These are phyloP conservation scores for Drosophila mimetica DNA, from an alignment of 2,888 invertebrate genomes.

Conservation along the genomic window DNA sequence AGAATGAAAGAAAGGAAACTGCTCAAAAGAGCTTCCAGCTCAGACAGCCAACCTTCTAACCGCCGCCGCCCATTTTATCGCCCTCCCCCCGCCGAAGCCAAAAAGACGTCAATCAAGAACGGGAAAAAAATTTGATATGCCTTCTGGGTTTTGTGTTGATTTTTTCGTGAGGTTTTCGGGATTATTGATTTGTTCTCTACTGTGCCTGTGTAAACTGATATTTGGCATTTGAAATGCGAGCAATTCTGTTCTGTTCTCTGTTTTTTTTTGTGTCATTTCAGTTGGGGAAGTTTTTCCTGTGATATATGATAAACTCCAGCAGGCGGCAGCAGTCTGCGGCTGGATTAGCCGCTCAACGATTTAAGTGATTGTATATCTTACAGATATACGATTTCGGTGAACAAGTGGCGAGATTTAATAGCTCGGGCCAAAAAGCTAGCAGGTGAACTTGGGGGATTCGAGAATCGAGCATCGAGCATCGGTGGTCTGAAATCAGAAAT, in stretches of 20 bases:
- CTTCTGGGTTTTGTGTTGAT: constrained; percentile 53
- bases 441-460: constrained; percentile 31
- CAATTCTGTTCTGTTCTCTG: constrained; percentile 6
- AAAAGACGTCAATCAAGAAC: constrained; percentile 43
- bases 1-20: constrained; percentile 43
- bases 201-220: constrained; percentile 70
- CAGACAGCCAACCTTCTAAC: constrained; percentile 60
- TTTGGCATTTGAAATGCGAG: constrained; percentile 76
- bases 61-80: constrained; percentile 32
- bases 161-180: constrained; percentile 52
- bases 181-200: constrained; percentile 71
- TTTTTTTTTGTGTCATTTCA: not conserved
- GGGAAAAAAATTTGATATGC: constrained; percentile 76
- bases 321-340: constrained; percentile 30
- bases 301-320: constrained; percentile 66
- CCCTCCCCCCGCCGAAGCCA: constrained; percentile 6
- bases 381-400: constrained; percentile 63
- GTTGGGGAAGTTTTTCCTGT: constrained; percentile 46
- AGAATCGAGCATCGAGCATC: constrained; percentile 21
- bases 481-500: constrained; percentile 15
- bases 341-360: constrained; percentile 79
- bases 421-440: constrained; percentile 63
- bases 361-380: constrained; percentile 79
- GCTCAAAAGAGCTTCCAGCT: constrained; percentile 64
- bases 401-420: constrained; percentile 77